Evolutionary conservation across 1,140 invertebrate species (phyloP), one percentile per base, ranked within the genome.

Genomic region (Trichogramma pretiosum): DNA sequence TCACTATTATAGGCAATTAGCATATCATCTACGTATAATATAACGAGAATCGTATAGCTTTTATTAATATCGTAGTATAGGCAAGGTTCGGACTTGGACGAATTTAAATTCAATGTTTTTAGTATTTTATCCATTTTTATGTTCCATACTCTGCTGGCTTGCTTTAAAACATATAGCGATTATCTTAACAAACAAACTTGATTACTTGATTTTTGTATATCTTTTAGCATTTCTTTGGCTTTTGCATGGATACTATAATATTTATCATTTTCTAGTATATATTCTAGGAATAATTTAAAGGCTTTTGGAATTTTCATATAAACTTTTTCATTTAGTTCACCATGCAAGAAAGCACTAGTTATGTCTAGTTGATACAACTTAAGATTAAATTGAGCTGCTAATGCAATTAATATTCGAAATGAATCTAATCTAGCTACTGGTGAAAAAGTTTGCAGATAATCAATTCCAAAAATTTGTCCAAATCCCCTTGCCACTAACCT

Each of bases 221-320:
- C 61, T 33, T 33, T 64, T 61, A 34, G 47, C 50, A 10, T 55
- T n/a, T n/a, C n/a, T n/a, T n/a, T n/a, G n/a, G n/a, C n/a, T n/a
- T n/a, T n/a, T n/a, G n/a, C n/a, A n/a, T n/a, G n/a, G n/a, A n/a
- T n/a, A n/a, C n/a, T n/a, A n/a, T n/a, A n/a, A n/a, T n/a, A 56
- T 3, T 26, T 21, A 38, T 39, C 48, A 5, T 47, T 46, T 42
- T 40, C 26, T 8, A 23, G 42, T 43, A 14, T 34, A 40, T 48
- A n/a, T 49, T 57, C n/a, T n/a, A n/a, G n/a, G n/a, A n/a, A n/a
- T n/a, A n/a, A n/a, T n/a, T n/a, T n/a, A n/a, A n/a, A n/a, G n/a
- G n/a, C n/a, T 18, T 56, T 40, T 11, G 64, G 65, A 40, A 58
- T 58, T 39, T 56, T 50, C 65, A 72, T 71, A 40, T 67, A 72